These are phyloP conservation scores for Mactra quadrangularis DNA, from an alignment of 1,140 invertebrate genomes.

Conservation along the genomic window DNA sequence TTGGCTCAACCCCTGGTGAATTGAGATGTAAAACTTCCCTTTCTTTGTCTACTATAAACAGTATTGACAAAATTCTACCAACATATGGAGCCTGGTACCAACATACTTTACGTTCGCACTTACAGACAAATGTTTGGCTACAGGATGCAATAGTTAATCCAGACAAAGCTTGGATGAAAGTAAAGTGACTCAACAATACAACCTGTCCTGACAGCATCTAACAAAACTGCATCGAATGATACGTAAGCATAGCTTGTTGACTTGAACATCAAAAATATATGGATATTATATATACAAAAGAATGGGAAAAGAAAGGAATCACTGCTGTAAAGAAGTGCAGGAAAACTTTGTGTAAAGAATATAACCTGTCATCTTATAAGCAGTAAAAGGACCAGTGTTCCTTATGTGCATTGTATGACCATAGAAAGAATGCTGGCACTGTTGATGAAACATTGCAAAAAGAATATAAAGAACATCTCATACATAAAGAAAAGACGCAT, in stretches of 20 bases:
- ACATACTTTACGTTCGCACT: background rate
- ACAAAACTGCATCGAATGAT: background rate
- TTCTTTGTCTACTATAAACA: background rate
- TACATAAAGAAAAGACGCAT: background rate
- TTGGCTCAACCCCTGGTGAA: too few relatives aligned
- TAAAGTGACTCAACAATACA: background rate
- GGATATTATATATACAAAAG: background rate
- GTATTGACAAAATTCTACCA: background rate
- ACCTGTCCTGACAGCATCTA: background rate
- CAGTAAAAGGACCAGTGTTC: constrained; percentile 18
- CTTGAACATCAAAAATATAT: background rate
- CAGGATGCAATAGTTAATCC: background rate
- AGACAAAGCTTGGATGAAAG: background rate
- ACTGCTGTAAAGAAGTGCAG: background rate
- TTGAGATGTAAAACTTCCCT: background rate
- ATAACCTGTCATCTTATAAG: constrained; percentile 23
- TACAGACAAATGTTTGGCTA: background rate
- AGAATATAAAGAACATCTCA: background rate
- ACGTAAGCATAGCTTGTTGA: background rate
- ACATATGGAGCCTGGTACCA: background rate
- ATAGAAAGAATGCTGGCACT: background rate
- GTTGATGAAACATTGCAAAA: background rate
- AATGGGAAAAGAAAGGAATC: background rate
- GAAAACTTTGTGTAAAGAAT: constrained; percentile 1
- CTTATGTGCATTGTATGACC: background rate